Evolutionary conservation across 1,140 invertebrate species (phyloP), one percentile per base, ranked within the genome.

Genomic region (Calosoma granatense): DNA sequence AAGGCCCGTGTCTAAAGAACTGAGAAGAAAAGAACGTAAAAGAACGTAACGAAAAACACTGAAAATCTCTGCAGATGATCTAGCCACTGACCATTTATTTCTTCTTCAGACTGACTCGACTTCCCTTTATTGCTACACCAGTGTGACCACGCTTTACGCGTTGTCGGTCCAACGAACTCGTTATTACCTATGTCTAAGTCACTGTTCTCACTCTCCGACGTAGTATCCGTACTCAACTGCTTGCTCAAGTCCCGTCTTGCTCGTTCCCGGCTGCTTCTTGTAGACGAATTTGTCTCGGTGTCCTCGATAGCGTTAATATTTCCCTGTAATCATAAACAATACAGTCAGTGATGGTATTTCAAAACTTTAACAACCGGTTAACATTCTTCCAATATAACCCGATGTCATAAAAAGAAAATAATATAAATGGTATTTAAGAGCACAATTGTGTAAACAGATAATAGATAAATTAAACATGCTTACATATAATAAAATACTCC

Each of bases 61-160:
- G n/a, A n/a, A n/a, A n/a, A n/a, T n/a, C n/a, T n/a, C n/a, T n/a
- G n/a, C n/a, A n/a, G n/a, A n/a, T n/a, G n/a, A n/a, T n/a, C 41
- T 4, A 47, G 41, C 9, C 41, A 47, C 41, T 47, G 41, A 47
- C 41, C 41, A 51, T 63, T 67, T 59, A 72, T 71, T 58, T 81
- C 78, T 20, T 81, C 78, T 58, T 79, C 76, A 19, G 73, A 76
- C 57, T 78, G 76, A 47, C 75, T 80, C 54, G 74, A 78, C 64
- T 80, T 80, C 30, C 70, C 77, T 65, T 74, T 79, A 55, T 73
- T 80, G 56, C 79, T 82, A 67, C 78, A 81, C 77, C 81, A 86
- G 67, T 87, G 83, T 19, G 81, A 84, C 87, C 87, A 89, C 26
- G 85, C 83, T 61, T 82, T 75, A 6, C 87, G 74, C 1, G 86